Evolutionary conservation across 2,888 invertebrate species (phyloP), one percentile per base, ranked within the genome.

Genomic region (Odontothrips loti): DNA sequence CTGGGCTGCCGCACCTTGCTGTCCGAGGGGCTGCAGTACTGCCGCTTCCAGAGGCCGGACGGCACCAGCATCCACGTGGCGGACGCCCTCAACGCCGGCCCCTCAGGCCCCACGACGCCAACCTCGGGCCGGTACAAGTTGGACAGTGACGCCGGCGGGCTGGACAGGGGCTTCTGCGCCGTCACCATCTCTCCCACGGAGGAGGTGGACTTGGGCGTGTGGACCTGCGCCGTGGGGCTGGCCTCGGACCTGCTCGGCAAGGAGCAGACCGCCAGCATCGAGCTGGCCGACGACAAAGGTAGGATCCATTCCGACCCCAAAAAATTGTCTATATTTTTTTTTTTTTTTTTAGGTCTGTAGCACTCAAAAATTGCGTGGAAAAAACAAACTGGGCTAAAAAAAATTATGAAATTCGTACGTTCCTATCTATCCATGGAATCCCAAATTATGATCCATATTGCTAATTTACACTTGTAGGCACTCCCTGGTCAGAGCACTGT

Each of bases 1-100:
- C 68, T 75, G 68, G 68, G 23, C 68, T 75, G 68, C 68, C 68
- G 68, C 23, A 27, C 68, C 6, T 0, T 10, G 23, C 68, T 75
- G 68, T 12, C 23, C 27, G 68, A 75, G 23, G 68, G 23, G 27
- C 23, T 75, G 23, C 27, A 75, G 68, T 75, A 75, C 68, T 75
- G 68, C 68, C 68, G 68, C 68, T 75, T 75, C 68, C 68, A 12
- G 23, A 27, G 27, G 68, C 68, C 68, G 23, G 68, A 75, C 68
- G 68, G 68, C 68, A 9, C 27, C 68, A 75, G 68, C 68, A 27
- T 75, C 23, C 68, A 75, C 68, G 23, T 75, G 11, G 68, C 68
- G 10, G 68, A 75, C 68, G 68, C 23, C 23, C 11, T 23, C 8
- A 9, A 11, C n/a, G 0, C 23, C 9, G n/a, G 1, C 68, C 23